These are phyloP conservation scores for Drosophila busckii DNA, from an alignment of 1,140 invertebrate genomes.

Conservation along the genomic window DNA sequence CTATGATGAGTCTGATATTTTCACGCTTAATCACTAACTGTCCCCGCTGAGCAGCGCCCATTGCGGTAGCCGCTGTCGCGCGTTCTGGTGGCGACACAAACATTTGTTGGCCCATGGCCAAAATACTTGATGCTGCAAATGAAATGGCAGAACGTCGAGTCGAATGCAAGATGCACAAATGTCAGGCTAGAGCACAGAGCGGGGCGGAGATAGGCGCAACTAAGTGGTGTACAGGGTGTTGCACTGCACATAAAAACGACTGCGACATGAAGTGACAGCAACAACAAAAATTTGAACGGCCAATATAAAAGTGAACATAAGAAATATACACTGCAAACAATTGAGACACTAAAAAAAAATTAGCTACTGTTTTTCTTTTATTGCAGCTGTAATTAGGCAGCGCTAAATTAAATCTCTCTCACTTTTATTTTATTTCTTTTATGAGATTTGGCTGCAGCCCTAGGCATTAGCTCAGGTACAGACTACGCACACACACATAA, in stretches of 20 bases:
- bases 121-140: conserved; percentile 75
- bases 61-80: conserved; percentile 31
- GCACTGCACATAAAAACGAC: conserved; percentile 13
- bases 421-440: conserved; percentile 39
- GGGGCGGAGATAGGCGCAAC: neutral
- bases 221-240: neutral
- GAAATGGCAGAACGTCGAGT: conserved; percentile 65
- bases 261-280: conserved; percentile 33
- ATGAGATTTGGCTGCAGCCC: conserved; percentile 33
- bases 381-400: conserved; percentile 69
- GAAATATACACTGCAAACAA: neutral
- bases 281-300: conserved; percentile 37
- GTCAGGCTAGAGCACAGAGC: conserved; percentile 23
- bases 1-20: conserved; percentile 63
- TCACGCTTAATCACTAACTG: conserved; percentile 75
- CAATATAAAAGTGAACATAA: neutral
- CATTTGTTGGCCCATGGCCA: conserved; percentile 64
- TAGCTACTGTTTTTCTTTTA: conserved; percentile 72
- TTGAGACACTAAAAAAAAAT: too few species aligned
- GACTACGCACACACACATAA: neutral
- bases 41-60: conserved; percentile 34
- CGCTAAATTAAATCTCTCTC: too few species aligned
- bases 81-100: conserved; percentile 52
- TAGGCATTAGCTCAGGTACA: too few species aligned
- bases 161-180: conserved; percentile 56